Conservation (phyloP, 2,797 vertebrate species). For the Melanotaenia parkinsoni region DNA sequence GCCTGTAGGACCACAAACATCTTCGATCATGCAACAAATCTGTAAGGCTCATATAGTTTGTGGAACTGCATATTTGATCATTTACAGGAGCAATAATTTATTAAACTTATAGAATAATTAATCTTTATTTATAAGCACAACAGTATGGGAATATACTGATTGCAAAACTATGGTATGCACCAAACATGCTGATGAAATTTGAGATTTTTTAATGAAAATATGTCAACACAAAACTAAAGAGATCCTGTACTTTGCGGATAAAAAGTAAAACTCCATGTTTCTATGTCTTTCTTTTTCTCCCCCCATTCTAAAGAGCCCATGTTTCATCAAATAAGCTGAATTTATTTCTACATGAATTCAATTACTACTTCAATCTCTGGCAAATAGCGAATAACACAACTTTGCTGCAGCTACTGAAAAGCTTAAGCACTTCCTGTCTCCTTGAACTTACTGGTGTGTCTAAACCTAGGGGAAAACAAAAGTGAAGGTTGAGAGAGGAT, state of each 20-base stretch:
- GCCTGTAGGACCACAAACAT: background rate
- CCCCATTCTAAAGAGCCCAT: background rate
- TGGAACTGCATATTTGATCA: constrained; percentile 1
- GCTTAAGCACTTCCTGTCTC: constrained; percentile 1
- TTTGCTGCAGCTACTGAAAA: constrained; percentile 4
- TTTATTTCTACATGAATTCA: constrained; percentile 4
- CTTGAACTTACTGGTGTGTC: constrained; percentile 16
- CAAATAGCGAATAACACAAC: background rate
- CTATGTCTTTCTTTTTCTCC: background rate
- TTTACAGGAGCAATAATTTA: constrained; percentile 5
- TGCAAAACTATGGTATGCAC: background rate
- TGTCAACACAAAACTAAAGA: background rate
- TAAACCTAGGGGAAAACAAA: constrained; percentile 1
- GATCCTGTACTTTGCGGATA: background rate
- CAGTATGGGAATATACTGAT: constrained; percentile 24
- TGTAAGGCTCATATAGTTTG: background rate
- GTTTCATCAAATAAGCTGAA: constrained; percentile 4
- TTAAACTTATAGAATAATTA: background rate
- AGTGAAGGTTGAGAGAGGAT: constrained; percentile 1
- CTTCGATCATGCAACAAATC: constrained; percentile 30
- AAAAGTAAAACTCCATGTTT: too few relatives aligned
- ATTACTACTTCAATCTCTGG: constrained; percentile 9
- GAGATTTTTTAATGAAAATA: constrained; percentile 3
- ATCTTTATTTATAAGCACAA: constrained; percentile 9
- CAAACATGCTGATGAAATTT: background rate